Evolutionary conservation across 2,113 vertebrate species (phyloP).

Genomic region (Cepphus grylle): DNA sequence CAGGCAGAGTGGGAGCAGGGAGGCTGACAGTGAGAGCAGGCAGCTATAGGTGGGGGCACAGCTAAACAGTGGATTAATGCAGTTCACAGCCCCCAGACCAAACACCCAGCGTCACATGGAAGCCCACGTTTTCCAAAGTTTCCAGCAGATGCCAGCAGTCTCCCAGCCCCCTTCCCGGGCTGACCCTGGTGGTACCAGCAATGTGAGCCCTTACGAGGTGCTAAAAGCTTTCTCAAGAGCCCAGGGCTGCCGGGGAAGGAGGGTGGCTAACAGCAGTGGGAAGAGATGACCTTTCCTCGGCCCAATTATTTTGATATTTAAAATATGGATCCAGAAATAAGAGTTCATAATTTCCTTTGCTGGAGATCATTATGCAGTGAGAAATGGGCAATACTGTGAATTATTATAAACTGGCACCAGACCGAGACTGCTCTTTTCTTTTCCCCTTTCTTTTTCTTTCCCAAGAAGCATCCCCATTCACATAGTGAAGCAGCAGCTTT

Average conservation of each 20-base stretch:
- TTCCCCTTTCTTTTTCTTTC: not conserved
- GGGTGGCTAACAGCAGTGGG: not conserved
- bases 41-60: not conserved
- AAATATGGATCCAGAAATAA: slow-evolving; percentile 4
- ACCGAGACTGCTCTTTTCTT: not conserved
- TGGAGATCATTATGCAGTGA: slow-evolving; percentile 33
- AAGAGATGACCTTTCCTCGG: slow-evolving; percentile 7
- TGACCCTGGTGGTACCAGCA: not conserved
- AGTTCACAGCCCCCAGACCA: not conserved
- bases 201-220: not conserved
- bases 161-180: not conserved
- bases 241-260: not conserved
- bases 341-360: slow-evolving; percentile 17
- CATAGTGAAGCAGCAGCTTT: slow-evolving; percentile 30
- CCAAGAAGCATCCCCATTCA: not conserved
- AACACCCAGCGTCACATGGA: not conserved
- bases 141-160: not conserved
- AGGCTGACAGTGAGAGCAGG: not conserved
- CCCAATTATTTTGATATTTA: slow-evolving; percentile 49
- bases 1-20: not conserved
- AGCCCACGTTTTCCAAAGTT: not conserved
- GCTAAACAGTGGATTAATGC: not conserved
- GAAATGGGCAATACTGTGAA: slow-evolving; percentile 24
- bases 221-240: not conserved
- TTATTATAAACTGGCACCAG: slow-evolving; percentile 45